Evolutionary conservation across 2,888 invertebrate genomes (phyloP).

Genomic region (Drosophila buzzatii): DNA sequence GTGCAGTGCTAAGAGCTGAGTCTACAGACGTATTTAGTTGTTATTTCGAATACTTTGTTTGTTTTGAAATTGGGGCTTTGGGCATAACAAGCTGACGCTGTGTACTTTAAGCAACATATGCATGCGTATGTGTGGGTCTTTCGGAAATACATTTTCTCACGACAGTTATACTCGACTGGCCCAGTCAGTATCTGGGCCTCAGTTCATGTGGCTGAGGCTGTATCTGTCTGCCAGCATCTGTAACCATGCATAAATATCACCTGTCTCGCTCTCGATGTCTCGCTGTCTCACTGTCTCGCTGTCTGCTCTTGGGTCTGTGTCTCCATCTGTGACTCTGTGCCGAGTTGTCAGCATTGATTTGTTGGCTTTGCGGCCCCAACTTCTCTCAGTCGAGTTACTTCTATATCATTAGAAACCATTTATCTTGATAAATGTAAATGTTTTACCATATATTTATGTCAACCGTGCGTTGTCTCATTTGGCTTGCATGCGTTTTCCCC

Average conservation of each 20-base stretch:
- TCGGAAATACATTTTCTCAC: slow-evolving; percentile 76
- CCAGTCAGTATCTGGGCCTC: slow-evolving; percentile 38
- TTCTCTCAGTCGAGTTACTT: slow-evolving; percentile 52
- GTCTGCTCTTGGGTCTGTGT: slow-evolving; percentile 17
- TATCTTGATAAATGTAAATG: slow-evolving; percentile 82
- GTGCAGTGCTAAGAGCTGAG: neutral
- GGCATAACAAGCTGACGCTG: slow-evolving; percentile 20
- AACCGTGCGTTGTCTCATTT: slow-evolving; percentile 74
- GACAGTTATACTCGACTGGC: slow-evolving; percentile 56
- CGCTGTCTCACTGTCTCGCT: slow-evolving; percentile 20
- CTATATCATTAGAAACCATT: slow-evolving; percentile 80
- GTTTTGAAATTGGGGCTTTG: slow-evolving; percentile 44
- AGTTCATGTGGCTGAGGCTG: slow-evolving; percentile 20
- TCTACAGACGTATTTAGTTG: neutral
- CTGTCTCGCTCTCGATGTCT: slow-evolving; percentile 52
- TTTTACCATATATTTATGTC: slow-evolving; percentile 79
- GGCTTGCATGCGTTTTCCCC: slow-evolving; percentile 65
- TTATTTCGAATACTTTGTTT: slow-evolving; percentile 11
- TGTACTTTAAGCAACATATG: neutral
- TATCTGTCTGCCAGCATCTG: slow-evolving; percentile 51
- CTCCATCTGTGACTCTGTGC: slow-evolving; percentile 40
- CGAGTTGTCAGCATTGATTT: slow-evolving; percentile 78
- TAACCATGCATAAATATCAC: slow-evolving; percentile 77
- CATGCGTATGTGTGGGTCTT: slow-evolving; percentile 45
- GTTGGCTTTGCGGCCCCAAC: slow-evolving; percentile 61